Percentiles rank a stretch among this genome's conserved stretches.
phyloP scores from a whole-genome alignment of 2,113 vertebrate species.

The Phocoena phocoena region DNA sequence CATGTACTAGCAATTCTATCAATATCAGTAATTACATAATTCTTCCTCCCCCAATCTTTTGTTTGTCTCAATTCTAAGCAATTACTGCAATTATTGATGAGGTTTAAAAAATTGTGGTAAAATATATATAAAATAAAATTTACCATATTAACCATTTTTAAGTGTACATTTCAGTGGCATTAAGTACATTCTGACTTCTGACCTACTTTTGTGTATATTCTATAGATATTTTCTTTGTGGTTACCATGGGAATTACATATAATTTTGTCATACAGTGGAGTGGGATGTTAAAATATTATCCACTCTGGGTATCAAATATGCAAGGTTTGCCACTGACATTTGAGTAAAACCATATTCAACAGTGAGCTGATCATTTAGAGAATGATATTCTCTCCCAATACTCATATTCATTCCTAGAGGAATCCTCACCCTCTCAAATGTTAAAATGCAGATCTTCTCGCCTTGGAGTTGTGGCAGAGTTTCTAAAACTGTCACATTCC shows the following conservation, averaged over 20 bases:
- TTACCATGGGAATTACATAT: neutral
- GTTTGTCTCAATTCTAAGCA: neutral
- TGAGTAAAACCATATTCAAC: neutral
- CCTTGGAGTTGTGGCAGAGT: neutral
- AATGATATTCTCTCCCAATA: neutral
- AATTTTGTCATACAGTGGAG: slow-evolving; percentile 12
- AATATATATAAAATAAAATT: neutral
- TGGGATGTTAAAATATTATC: neutral
- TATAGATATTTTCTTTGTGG: neutral
- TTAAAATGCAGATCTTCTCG: neutral
- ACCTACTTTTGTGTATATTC: neutral
- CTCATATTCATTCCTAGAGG: neutral
- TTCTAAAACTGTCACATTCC: neutral
- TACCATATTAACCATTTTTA: neutral
- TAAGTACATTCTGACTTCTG: neutral
- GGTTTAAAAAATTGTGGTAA: neutral
- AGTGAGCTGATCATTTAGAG: neutral
- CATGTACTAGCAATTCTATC: neutral
- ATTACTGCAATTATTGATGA: neutral
- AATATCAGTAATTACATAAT: neutral
- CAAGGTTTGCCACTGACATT: neutral
- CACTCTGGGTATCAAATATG: neutral
- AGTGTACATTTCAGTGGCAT: neutral
- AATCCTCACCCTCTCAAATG: neutral
- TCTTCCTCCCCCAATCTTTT: neutral